These are phyloP conservation scores for Metallyticus violacea DNA, from an alignment of 2,888 invertebrate species.

Conservation along the genomic window DNA sequence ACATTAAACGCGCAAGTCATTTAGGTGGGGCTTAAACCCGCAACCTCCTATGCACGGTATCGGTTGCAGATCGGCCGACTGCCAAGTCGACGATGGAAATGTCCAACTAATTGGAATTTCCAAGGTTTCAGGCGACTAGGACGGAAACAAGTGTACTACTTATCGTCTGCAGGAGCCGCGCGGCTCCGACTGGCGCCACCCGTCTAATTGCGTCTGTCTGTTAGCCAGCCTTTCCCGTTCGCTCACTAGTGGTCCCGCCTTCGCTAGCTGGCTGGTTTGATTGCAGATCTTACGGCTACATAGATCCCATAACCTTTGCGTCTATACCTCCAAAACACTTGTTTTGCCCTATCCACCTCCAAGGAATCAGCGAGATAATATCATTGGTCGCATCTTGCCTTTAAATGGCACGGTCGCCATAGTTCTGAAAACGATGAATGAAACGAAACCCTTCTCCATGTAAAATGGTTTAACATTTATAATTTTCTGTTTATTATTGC, in stretches of 20 bases:
- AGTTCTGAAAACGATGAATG: too few relatives aligned
- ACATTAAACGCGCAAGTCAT: not conserved
- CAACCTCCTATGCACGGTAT: not conserved
- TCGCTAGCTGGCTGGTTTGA: not conserved
- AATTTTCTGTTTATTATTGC: too few relatives aligned
- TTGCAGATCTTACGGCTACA: not conserved
- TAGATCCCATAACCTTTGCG: not conserved
- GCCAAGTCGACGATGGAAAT: not conserved
- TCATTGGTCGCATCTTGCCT: not conserved
- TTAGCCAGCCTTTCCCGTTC: not conserved
- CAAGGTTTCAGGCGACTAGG: not conserved
- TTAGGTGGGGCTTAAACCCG: not conserved
- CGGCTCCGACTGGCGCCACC: constrained; percentile 11
- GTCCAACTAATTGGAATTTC: not conserved
- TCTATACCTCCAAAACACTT: not conserved
- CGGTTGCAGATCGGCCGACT: not conserved
- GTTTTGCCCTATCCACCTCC: not conserved
- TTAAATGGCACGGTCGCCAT: too few relatives aligned
- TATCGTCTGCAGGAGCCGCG: constrained; percentile 1
- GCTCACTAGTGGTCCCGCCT: not conserved
- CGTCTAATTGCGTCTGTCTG: constrained; percentile 14
- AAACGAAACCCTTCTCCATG: too few relatives aligned
- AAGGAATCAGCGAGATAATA: not conserved
- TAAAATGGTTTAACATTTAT: too few relatives aligned
- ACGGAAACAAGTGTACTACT: not conserved